phyloP scores from a whole-genome alignment of 2,113 vertebrate genomes.

The Pseudopipra pipra region DNA sequence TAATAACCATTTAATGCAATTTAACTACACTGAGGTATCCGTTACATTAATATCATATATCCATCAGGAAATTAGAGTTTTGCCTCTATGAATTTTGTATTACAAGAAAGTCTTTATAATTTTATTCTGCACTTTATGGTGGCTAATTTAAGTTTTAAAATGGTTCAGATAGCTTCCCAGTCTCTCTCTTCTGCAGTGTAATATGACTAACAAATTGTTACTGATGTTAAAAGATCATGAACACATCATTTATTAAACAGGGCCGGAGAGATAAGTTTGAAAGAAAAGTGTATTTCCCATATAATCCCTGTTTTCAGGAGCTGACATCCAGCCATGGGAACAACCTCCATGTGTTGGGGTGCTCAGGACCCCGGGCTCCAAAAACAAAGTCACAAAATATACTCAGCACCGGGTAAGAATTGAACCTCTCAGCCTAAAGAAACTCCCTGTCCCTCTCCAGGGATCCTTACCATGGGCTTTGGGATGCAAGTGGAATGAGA shows the following conservation, averaged over 20 bases:
- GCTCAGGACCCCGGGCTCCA: background rate
- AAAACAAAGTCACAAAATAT: background rate
- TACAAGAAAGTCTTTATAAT: slow-evolving; percentile 78
- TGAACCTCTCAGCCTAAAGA: background rate
- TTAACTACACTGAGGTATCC: slow-evolving; percentile 84
- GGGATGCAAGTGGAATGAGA: background rate
- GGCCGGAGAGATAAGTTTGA: slow-evolving; percentile 31
- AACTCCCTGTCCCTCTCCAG: background rate
- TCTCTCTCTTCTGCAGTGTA: slow-evolving; percentile 58
- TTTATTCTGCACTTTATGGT: slow-evolving; percentile 79
- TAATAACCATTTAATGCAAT: slow-evolving; percentile 89
- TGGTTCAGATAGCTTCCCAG: slow-evolving; percentile 70
- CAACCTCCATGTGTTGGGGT: background rate
- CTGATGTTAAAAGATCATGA: slow-evolving; percentile 73
- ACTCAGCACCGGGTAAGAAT: background rate
- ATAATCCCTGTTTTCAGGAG: background rate
- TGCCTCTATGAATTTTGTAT: slow-evolving; percentile 83
- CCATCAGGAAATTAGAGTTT: slow-evolving; percentile 86
- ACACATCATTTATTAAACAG: slow-evolving; percentile 70
- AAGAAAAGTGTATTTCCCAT: slow-evolving; percentile 3
- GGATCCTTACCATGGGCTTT: fast-evolving
- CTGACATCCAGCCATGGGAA: background rate
- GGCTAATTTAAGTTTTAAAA: slow-evolving; percentile 73
- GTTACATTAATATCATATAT: slow-evolving; percentile 87
- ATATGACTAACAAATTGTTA: slow-evolving; percentile 75